Evolutionary conservation across 2,113 vertebrate species (phyloP), one percentile per base, ranked within the genome.

Genomic region (Clupea harengus): DNA sequence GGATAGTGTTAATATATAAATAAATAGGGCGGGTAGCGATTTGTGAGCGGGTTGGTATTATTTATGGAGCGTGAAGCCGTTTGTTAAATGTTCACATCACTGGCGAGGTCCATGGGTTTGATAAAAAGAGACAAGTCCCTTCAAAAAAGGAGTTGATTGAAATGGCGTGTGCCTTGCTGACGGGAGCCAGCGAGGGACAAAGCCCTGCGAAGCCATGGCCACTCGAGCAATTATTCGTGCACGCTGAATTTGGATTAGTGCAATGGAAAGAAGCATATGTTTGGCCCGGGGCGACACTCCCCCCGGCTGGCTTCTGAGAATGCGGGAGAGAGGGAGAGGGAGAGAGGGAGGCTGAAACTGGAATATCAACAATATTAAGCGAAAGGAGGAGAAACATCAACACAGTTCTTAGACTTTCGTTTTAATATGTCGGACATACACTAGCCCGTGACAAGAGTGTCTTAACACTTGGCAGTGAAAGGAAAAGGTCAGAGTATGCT

Each of bases 231-330:
- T 99, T 99, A 99, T 97, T 98, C 96, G 97, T 98, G 97, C 96
- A 97, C 96, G 97, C 97, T 97, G 97, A 98, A 99, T 98, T 98
- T 98, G 98, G 97, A 99, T 99, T 99, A 99, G 98, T 95, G 97
- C 97, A 94, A 97, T 99, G 97, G 97, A 99, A 98, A 98, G 97
- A 97, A 99, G 97, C 98, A 99, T 99, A 98, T 99, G 98, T 99
- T 99, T 98, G 96, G 97, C 98, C 97, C 93, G 96, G 94, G 98
- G 98, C 98, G 95, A 98, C 97, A 96, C 96, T 96, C 97, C 97
- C 97, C 97, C 97, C 95, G 98, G 97, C 97, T 97, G 97, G 96
- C 96, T 96, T 96, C 95, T 96, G 95, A 97, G 96, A 97, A 97
- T 96, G 96, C 95, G 95, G 95, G 94, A 25, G 92, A 91, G 92